A percentile compares a stretch with the other conserved stretches of the same genome.
phyloP scores from a whole-genome alignment of 2,113 vertebrate genomes.

The Petaurus breviceps region DNA sequence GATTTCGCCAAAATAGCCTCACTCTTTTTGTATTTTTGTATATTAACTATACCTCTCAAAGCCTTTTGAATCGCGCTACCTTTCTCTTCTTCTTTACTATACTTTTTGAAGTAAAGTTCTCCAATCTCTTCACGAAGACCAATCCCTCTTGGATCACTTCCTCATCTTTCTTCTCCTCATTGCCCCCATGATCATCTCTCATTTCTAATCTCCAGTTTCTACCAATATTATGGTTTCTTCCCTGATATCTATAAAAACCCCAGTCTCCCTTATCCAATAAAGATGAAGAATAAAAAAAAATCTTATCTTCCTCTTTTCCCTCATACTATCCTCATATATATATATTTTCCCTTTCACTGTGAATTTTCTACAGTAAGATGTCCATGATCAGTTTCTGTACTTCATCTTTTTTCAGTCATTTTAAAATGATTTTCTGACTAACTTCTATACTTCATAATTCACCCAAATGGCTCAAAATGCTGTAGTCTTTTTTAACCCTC shows the following conservation, averaged over 20 bases:
- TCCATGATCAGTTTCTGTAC: background rate
- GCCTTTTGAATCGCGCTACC: background rate
- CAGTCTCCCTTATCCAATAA: background rate
- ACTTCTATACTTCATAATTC: background rate
- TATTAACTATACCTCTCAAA: background rate
- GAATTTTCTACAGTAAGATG: background rate
- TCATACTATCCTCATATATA: background rate
- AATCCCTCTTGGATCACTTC: background rate
- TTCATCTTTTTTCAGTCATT: background rate
- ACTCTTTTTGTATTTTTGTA: background rate
- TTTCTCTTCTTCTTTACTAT: background rate
- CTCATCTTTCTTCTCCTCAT: background rate
- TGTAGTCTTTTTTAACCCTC: background rate
- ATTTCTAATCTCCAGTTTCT: background rate
- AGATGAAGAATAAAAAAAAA: background rate
- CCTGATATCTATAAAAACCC: background rate
- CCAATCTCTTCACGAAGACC: background rate
- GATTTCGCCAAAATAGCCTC: background rate
- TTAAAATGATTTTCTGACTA: background rate
- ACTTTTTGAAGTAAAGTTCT: background rate
- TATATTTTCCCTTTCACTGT: background rate
- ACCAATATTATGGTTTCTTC: background rate
- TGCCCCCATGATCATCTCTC: background rate
- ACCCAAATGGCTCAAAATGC: background rate
- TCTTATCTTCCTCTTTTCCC: background rate